Percentiles rank a stretch among this genome's conserved stretches.
These are phyloP conservation scores for Goniozus legneri DNA, from an alignment of 1,140 invertebrate species.

Conservation along the genomic window DNA sequence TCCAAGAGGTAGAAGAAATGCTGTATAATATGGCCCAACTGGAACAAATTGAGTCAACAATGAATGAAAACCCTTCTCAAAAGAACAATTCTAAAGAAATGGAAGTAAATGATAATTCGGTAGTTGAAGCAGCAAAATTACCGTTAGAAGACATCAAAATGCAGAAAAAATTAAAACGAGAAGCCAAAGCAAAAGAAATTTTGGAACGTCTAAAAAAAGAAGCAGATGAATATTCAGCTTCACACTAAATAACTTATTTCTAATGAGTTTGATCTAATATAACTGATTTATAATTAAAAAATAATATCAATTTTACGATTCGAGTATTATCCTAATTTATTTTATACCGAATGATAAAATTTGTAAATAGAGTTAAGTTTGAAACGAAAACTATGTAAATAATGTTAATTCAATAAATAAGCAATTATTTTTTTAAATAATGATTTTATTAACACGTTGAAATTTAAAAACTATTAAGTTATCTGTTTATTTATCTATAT, in stretches of 20 bases:
- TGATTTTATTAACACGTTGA: too few relatives aligned
- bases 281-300: too few relatives aligned
- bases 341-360: too few relatives aligned
- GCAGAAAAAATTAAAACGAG: conserved; percentile 20
- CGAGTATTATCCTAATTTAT: too few relatives aligned
- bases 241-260: neutral
- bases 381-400: too few relatives aligned
- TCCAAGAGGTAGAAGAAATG: neutral
- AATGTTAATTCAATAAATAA: neutral
- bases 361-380: too few relatives aligned
- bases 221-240: conserved; percentile 7
- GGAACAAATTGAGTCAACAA: neutral
- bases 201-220: conserved; percentile 21
- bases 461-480: too few relatives aligned
- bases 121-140: neutral
- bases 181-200: conserved; percentile 32
- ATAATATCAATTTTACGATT: too few relatives aligned
- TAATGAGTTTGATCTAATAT: too few relatives aligned
- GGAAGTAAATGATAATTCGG: neutral
- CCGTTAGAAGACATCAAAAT: conserved; percentile 5
- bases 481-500: too few relatives aligned
- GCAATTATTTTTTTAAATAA: neutral
- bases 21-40: too few relatives aligned
- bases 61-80: neutral
- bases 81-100: neutral